Evolutionary conservation across 2,888 invertebrate genomes (phyloP), one percentile per base, ranked within the genome.

Genomic region (Cistogaster globosa): DNA sequence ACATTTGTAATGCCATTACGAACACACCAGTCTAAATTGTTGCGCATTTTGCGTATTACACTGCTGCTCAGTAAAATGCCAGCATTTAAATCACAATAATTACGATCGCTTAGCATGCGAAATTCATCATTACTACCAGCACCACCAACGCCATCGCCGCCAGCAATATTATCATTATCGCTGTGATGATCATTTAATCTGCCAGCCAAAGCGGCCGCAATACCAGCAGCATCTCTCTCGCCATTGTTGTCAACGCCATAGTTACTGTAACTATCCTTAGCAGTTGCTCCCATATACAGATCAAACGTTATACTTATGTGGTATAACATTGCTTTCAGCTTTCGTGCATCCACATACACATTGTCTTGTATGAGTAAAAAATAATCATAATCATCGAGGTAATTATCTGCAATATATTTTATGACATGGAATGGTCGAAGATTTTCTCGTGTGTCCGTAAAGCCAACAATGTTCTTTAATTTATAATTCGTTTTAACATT

Each of bases 51-150:
- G 83, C 95, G 95, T 89, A 98, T 94, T 53, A 98, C 95, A 0
- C 97, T 96, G 93, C 97, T 97, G 82, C 98, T 98, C 76, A 99
- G 91, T 60, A 99, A 92, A 88, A 98, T 95, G 71, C 98, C 98
- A 60, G 96, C 95, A 93, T 97, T 97, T 94, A 94, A 86, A 92
- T 94, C 90, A 88, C 92, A 92, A 85, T 91, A 92, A 83, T 92
- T 92, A 74, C 90, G 91, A 88, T 92, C 92, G 84, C 89, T 90
- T 76, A 88, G 88, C 86, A 88, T 88, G 76, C 87, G 86, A 72
- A 89, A 88, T 87, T 89, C 89, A 86, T 89, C 88, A 81, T 88
- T 86, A 72, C 48, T 58, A 9, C 14, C 76, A 26, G 82, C 86
- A 14, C 80, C 82, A 7, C 75, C 82, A 7, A 72, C 85, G 11